Percentiles rank a stretch among this genome's conserved stretches.
Evolutionary conservation across 2,113 vertebrate species (phyloP).

Genomic region (Pangasianodon gigas): DNA sequence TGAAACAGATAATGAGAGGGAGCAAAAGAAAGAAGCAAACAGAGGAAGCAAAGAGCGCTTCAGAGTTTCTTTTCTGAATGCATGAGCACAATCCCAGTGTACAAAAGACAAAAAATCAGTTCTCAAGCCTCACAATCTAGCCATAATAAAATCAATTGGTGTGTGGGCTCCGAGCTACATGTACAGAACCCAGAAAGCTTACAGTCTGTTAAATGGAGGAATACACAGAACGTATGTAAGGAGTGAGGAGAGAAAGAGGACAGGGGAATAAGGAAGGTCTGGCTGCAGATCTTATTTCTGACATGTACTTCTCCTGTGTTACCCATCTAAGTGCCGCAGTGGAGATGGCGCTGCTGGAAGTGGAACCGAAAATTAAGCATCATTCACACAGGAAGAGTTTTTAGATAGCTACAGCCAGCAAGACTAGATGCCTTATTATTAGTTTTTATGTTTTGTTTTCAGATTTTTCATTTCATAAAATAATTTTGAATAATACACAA

Average conservation of each 20-base stretch:
- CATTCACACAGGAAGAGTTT: background rate
- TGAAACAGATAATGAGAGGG: background rate
- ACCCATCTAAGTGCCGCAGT: background rate
- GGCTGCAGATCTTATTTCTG: background rate
- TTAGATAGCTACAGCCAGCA: background rate
- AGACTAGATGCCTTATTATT: background rate
- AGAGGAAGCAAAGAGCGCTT: background rate
- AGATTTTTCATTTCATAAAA: background rate
- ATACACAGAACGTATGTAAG: background rate
- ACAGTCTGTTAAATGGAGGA: background rate
- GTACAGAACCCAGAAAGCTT: background rate
- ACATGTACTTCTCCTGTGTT: background rate
- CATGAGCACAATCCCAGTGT: background rate
- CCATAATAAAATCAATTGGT: background rate
- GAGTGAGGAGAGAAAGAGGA: background rate
- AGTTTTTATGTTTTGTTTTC: background rate
- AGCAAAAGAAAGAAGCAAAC: background rate
- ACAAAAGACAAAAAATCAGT: conserved; percentile 60
- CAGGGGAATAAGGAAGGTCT: background rate
- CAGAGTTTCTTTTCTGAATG: background rate
- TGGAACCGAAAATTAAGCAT: background rate
- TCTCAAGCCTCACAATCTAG: conserved; percentile 59
- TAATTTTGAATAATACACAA: background rate
- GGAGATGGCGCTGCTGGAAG: background rate
- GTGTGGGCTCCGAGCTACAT: background rate